Conservation (phyloP, 2,888 invertebrate species). For the Clepsis dumicolana region DNA sequence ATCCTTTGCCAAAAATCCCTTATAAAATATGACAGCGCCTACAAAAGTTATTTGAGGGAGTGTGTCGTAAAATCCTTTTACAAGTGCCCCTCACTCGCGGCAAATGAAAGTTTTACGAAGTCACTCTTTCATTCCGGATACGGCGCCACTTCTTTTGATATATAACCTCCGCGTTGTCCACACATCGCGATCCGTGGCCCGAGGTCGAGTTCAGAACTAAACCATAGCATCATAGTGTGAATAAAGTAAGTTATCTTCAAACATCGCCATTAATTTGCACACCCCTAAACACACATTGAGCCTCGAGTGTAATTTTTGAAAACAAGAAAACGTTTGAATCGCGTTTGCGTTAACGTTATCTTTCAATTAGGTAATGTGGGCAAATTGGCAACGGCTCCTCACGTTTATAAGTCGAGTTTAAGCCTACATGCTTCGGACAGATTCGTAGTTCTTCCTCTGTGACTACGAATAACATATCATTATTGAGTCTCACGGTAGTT, state of each 20-base stretch:
- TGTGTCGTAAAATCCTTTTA: constrained; percentile 18
- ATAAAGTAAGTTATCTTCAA: background rate
- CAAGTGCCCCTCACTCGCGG: constrained; percentile 12
- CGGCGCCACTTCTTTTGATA: constrained; percentile 11
- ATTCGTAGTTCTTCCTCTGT: too few relatives aligned
- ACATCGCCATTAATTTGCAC: too few relatives aligned
- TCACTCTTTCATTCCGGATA: constrained; percentile 13
- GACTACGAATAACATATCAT: too few relatives aligned
- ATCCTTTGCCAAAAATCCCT: background rate
- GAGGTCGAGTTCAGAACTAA: background rate
- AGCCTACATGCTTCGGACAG: too few relatives aligned
- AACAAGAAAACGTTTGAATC: too few relatives aligned
- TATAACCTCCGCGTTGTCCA: constrained; percentile 10
- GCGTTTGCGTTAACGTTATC: too few relatives aligned
- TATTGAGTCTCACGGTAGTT: too few relatives aligned
- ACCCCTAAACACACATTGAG: too few relatives aligned
- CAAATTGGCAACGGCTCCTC: too few relatives aligned
- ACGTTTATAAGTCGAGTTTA: too few relatives aligned
- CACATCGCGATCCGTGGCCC: background rate
- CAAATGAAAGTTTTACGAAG: constrained; percentile 14
- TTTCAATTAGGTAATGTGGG: too few relatives aligned
- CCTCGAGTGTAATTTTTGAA: too few relatives aligned
- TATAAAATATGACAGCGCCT: constrained; percentile 4
- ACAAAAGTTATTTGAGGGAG: constrained; percentile 9
- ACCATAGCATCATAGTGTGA: background rate